Base-by-base conservation (phyloP, 1,140 invertebrate genomes). In the Saccostrea echinata region DNA sequence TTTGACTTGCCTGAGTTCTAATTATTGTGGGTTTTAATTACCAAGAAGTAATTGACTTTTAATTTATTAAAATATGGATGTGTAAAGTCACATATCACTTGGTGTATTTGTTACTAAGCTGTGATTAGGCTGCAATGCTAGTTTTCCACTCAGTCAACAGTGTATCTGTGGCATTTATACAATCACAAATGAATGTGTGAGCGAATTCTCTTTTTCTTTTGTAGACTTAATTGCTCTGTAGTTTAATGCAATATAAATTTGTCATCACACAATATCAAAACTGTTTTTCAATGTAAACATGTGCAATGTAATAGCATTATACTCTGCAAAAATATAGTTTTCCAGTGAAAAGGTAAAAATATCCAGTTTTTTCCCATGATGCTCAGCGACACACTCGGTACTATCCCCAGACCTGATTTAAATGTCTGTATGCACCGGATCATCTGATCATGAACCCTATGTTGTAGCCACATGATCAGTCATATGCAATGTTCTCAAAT, bases 401-500 rank as follows among this genome's bases (percentile, higher is more conserved):
- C 27, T 76, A 24, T 76, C 68, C 30, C 9, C 68, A 71, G 16
- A 76, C 68, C 27, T 30, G 27, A 33, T 12, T 13, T 33, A 30
- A 21, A 16, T 76, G 8, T 76, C 13, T 76, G 68, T 76, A 33
- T 76, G 68, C 68, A 76, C 68, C 4, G 9, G 24, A 24, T 76
- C 68, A 30, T 76, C 68, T 33, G 68, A 76, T 76, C 68, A 33
- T 76, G 68, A 33, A 61, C 55, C 55, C 27, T 30, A 13, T 76
- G 68, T 76, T 76, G 68, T 76, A 76, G 68, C 68, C 27, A 76
- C 68, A 76, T 76, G 68, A 27, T 33, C 55, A 61, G 55, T 61
- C 11, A 76, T 76, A 76, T 76, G 68, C 68, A 76, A 76, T 76
- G 68, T 76, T 76, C 27, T 76, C 68, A 76, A 76, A 61, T 61